Evolutionary conservation across 2,797 vertebrate species (phyloP), one percentile per base, ranked within the genome.

Genomic region (Eptatretus atami): DNA sequence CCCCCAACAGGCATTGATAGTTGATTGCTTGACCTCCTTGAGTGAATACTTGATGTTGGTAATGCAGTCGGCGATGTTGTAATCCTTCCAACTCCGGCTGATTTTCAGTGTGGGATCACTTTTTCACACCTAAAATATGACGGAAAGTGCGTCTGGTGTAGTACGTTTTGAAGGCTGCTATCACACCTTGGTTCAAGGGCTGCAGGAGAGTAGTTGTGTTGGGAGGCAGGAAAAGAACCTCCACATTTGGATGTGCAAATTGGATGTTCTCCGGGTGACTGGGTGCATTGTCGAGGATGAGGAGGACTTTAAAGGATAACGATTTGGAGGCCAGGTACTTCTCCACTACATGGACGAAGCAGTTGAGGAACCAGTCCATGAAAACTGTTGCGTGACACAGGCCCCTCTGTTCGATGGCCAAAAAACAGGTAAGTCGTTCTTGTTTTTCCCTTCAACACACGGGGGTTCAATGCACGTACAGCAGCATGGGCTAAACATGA

Each of bases 251-350:
- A 24, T 61, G n/a, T 5, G 31, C 31, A 44, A 44, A 44, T 8
- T 44, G 31, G 12, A 61, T 61, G 57, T 11, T 61, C 25, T n/a
- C 57, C 57, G 57, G 57, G 57, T 61, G 24, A 12, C 57, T 12
- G n/a, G 57, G 57, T 10, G 57, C 57, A 61, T 61, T 12, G 57
- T 61, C 57, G 24, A 61, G 57, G 57, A 61, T 61, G 57, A 61
- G 57, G n/a, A 61, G 24, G 9, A 61, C 57, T 61, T 61, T 61
- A 11, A 61, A 61, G 24, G 57, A 10, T 10, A 61, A 24, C 10
- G n/a, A n/a, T 24, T 61, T 10, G n/a, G 31, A 44, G 4, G 31
- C 4, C 6, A 44, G 31, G 31, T 44, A 44, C 31, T 44, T 44
- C 3, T 44, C 2, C 31, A 24, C 10, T 24, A 11, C 57, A 9